Conservation (phyloP, 1,140 invertebrate species). For the Drosophila lowei region DNA sequence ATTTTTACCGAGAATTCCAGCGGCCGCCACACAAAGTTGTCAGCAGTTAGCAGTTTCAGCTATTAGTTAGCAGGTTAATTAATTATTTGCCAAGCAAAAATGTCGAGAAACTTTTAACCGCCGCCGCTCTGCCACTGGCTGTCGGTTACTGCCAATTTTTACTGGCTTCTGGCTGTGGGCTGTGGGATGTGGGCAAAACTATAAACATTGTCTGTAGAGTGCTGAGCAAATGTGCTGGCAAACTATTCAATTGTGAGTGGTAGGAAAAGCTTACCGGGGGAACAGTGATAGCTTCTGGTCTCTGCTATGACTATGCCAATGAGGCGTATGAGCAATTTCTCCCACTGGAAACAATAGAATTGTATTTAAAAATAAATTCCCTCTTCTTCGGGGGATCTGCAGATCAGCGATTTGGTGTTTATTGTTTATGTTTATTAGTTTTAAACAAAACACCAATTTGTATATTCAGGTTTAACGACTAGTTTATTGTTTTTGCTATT, state of each 20-base stretch:
- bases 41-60: not conserved
- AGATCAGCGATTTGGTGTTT: not conserved
- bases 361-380: constrained; percentile 46
- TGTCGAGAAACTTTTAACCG: constrained; percentile 24
- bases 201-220: constrained; percentile 14
- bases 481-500: constrained; percentile 40
- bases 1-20: constrained; percentile 10
- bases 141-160: too few relatives aligned
- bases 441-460: constrained; percentile 55
- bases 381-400: not conserved
- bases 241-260: not conserved
- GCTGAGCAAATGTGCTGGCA: too few relatives aligned
- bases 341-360: constrained; percentile 18
- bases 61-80: not conserved
- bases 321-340: constrained; percentile 43
- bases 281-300: constrained; percentile 11
- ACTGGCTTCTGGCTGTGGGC: too few relatives aligned
- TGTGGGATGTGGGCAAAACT: constrained; percentile 8
- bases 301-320: constrained; percentile 13
- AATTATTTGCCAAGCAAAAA: constrained; percentile 35
- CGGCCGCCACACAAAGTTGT: constrained; percentile 7
- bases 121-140: not conserved
- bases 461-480: constrained; percentile 49
- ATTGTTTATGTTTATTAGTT: constrained; percentile 51
- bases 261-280: constrained; percentile 20